These are phyloP conservation scores for Thunnus maccoyii DNA, from an alignment of 2,113 vertebrate genomes.

Conservation along the genomic window DNA sequence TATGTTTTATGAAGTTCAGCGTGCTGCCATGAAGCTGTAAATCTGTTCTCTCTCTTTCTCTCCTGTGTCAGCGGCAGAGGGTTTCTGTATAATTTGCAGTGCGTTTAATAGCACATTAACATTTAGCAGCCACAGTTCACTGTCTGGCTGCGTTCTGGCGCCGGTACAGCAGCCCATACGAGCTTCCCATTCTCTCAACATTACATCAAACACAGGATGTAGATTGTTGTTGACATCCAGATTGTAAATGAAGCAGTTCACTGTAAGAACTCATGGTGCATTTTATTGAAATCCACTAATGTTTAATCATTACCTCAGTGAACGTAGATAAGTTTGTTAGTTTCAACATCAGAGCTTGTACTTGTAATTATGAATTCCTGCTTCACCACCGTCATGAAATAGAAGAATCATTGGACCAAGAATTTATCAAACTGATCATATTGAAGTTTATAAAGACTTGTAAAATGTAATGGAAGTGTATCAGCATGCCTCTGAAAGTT, in stretches of 20 bases:
- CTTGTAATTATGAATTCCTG: not conserved
- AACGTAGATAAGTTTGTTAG: not conserved
- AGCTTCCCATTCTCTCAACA: conserved; percentile 9
- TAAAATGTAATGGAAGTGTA: not conserved
- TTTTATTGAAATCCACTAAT: conserved; percentile 39
- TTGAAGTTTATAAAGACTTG: not conserved
- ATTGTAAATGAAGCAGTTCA: conserved; percentile 40
- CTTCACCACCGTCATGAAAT: not conserved
- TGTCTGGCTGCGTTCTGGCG: conserved; percentile 35
- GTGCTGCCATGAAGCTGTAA: conserved; percentile 40
- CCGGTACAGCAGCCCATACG: not conserved
- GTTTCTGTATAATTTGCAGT: conserved; percentile 57
- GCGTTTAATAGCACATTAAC: conserved; percentile 70
- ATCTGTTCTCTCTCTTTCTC: conserved; percentile 36
- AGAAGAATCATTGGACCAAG: too few species aligned
- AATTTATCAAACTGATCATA: too few species aligned
- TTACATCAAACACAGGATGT: conserved; percentile 27
- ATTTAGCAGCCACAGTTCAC: conserved; percentile 54
- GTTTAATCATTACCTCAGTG: conserved; percentile 6
- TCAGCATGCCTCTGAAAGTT: not conserved
- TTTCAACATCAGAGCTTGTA: not conserved
- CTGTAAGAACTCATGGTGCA: conserved; percentile 39
- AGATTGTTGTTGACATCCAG: conserved; percentile 32
- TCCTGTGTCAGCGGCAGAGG: conserved; percentile 35
- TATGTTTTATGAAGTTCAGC: conserved; percentile 63